phyloP scores from a whole-genome alignment of 2,888 invertebrate genomes.

The Noctua fimbriata region DNA sequence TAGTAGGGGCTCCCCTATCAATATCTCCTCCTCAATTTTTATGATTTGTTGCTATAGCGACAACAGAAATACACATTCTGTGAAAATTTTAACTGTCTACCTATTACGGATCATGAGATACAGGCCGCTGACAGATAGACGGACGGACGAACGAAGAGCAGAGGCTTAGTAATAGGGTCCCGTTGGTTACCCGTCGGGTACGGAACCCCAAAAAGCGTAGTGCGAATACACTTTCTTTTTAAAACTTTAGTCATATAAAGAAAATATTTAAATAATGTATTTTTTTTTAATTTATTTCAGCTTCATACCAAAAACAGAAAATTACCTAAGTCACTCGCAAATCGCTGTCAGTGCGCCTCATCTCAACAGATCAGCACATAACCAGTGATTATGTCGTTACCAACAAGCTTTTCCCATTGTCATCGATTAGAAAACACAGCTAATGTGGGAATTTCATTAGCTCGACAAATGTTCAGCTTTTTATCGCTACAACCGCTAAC shows the following conservation, averaged over 20 bases:
- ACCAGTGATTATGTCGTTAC: constrained; percentile 57
- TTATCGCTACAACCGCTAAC: constrained; percentile 22
- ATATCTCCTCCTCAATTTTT: too few relatives aligned
- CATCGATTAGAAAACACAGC: constrained; percentile 75
- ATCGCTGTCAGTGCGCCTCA: constrained; percentile 22
- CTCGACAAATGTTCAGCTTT: constrained; percentile 44
- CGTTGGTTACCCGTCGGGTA: too few relatives aligned
- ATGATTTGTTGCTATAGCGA: too few relatives aligned
- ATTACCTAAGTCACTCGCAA: not conserved
- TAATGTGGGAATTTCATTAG: constrained; percentile 72
- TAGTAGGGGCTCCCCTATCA: too few relatives aligned
- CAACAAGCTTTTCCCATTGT: constrained; percentile 78
- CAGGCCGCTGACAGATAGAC: too few relatives aligned
- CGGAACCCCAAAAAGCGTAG: not conserved
- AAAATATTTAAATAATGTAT: not conserved
- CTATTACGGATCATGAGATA: too few relatives aligned
- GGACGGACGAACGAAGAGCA: too few relatives aligned
- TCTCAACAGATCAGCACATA: constrained; percentile 49
- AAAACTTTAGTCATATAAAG: not conserved
- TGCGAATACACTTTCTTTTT: not conserved
- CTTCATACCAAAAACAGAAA: not conserved
- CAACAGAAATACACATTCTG: too few relatives aligned
- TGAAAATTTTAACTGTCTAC: too few relatives aligned
- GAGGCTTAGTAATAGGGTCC: too few relatives aligned
- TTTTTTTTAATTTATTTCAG: not conserved